phyloP scores from a whole-genome alignment of 2,797 vertebrate species.

The Hydrocynus forskahlii region DNA sequence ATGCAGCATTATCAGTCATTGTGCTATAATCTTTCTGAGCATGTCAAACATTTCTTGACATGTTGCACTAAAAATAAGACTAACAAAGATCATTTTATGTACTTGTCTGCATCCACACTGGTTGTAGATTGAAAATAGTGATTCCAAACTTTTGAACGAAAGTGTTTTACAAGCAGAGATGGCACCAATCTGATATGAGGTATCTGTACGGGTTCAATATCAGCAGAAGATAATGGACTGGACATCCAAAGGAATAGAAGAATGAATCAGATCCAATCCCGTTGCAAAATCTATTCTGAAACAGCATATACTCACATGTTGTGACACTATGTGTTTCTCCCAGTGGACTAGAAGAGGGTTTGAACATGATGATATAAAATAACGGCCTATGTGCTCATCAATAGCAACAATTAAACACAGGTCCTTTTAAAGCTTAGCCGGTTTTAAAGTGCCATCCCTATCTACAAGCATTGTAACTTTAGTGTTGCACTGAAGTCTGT shows the following conservation, averaged over 20 bases:
- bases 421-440: not conserved
- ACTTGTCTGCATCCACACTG: not conserved
- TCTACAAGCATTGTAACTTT: not conserved
- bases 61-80: too few relatives aligned
- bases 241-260: not conserved
- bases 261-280: not conserved
- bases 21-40: too few relatives aligned
- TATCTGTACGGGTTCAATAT: not conserved
- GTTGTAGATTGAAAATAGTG: not conserved
- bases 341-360: too few relatives aligned
- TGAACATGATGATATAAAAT: not conserved
- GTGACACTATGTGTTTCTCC: not conserved
- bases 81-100: too few relatives aligned
- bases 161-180: not conserved
- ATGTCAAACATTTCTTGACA: too few relatives aligned
- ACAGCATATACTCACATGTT: not conserved
- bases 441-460: not conserved
- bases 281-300: not conserved
- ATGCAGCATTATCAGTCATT: too few relatives aligned
- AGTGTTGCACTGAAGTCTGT: constrained; percentile 8
- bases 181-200: not conserved
- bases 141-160: not conserved
- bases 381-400: not conserved
- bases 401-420: not conserved
- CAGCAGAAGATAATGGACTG: not conserved